phyloP scores from a whole-genome alignment of 64 coral and sea anemone genomes.

The Porites lutea region DNA sequence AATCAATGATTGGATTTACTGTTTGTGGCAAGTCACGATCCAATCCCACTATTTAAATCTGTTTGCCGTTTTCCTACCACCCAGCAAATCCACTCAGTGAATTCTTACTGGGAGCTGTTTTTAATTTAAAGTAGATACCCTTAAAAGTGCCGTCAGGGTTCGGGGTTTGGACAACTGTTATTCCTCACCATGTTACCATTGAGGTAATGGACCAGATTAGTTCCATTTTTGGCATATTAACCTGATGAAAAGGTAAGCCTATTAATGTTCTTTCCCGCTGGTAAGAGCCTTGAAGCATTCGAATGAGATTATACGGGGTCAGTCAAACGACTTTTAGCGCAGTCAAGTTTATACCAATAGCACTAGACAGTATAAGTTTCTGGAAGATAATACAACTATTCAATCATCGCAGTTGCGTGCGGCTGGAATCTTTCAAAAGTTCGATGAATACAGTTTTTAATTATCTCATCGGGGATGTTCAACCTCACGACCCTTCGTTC shows the following conservation, averaged over 20 bases:
- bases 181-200: not conserved
- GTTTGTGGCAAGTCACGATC: not conserved
- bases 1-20: not conserved
- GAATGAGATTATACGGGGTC: not conserved
- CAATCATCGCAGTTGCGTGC: not conserved
- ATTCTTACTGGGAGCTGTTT: not conserved
- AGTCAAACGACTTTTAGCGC: slow-evolving; percentile 21
- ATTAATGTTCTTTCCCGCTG: slow-evolving; percentile 12
- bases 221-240: slow-evolving; percentile 32
- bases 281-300: not conserved
- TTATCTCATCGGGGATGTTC: slow-evolving; percentile 14
- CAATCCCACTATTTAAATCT: not conserved
- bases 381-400: not conserved
- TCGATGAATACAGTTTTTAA: slow-evolving; percentile 23
- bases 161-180: not conserved
- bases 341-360: not conserved
- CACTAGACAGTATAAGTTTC: not conserved
- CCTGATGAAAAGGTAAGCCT: slow-evolving; percentile 26
- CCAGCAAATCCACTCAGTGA: not conserved
- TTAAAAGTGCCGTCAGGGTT: not conserved
- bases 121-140: not conserved
- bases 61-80: not conserved
- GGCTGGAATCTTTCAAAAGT: not conserved
- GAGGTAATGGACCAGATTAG: slow-evolving; percentile 33
- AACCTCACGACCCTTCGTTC: slow-evolving; percentile 6